phyloP scores from a whole-genome alignment of 2,797 vertebrate genomes.

The Halcyon chelicuti region DNA sequence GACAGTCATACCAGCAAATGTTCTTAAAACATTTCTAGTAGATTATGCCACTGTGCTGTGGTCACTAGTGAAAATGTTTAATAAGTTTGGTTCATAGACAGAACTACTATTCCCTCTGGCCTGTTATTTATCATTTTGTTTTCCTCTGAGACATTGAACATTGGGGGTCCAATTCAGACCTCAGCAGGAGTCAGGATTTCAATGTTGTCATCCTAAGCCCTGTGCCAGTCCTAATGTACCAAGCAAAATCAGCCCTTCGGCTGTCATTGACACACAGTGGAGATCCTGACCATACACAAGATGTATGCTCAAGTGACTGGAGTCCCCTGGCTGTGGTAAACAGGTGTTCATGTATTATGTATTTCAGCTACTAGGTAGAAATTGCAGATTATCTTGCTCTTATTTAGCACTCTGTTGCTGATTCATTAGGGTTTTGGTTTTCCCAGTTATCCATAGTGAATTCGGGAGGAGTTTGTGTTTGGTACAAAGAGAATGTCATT shows the following conservation, averaged over 20 bases:
- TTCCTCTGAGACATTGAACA: neutral
- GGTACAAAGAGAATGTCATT: neutral
- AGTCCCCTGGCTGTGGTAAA: fast-evolving
- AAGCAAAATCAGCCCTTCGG: neutral
- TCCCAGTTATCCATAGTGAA: neutral
- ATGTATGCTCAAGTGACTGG: neutral
- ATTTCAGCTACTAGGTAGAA: neutral
- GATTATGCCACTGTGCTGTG: neutral
- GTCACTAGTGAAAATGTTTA: neutral
- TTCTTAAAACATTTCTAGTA: neutral
- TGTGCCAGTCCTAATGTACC: neutral
- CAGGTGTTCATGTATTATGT: neutral
- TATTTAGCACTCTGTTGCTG: neutral
- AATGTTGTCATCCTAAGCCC: neutral
- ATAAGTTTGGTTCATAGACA: neutral
- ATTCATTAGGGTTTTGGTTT: neutral
- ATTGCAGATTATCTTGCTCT: neutral
- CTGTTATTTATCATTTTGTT: neutral
- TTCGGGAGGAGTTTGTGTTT: neutral
- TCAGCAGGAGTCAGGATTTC: neutral
- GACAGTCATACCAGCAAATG: neutral
- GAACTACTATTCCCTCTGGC: neutral
- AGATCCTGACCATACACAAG: neutral
- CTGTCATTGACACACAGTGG: neutral
- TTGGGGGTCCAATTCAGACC: neutral